Percentiles rank a stretch among this genome's conserved stretches.
Conservation (phyloP, 2,888 invertebrate species). For the Drosophila nr. medialis region DNA sequence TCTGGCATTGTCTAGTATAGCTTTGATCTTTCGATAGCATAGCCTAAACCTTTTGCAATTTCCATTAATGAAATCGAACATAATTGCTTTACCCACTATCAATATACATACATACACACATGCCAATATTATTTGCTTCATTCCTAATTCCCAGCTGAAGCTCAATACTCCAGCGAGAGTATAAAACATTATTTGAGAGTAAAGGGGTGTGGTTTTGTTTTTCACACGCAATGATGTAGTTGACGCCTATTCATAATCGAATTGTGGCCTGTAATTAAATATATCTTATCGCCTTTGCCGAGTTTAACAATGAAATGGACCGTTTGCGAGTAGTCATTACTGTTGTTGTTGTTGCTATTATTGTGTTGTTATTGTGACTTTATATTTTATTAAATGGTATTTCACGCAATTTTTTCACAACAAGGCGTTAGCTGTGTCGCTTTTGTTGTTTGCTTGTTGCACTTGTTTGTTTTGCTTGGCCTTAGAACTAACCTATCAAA, state of each 20-base stretch:
- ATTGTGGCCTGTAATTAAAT: slow-evolving; percentile 68
- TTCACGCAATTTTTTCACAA: slow-evolving; percentile 62
- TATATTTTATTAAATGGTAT: slow-evolving; percentile 70
- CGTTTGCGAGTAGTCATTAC: slow-evolving; percentile 47
- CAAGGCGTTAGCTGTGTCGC: slow-evolving; percentile 17
- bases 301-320: slow-evolving; percentile 70
- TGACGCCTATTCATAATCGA: slow-evolving; percentile 32
- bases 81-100: slow-evolving; percentile 3
- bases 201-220: slow-evolving; percentile 2
- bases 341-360: slow-evolving; percentile 22
- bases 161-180: background rate
- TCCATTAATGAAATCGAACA: slow-evolving; percentile 22
- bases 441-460: slow-evolving; percentile 49
- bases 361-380: slow-evolving; percentile 57
- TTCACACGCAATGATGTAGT: slow-evolving; percentile 7
- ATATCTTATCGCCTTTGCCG: slow-evolving; percentile 65
- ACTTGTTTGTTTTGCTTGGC: slow-evolving; percentile 65
- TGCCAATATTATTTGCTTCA: slow-evolving; percentile 1
- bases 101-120: background rate
- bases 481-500: slow-evolving; percentile 66
- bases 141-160: background rate
- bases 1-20: background rate
- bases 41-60: slow-evolving; percentile 3
- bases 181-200: background rate
- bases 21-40: slow-evolving; percentile 6